These are phyloP conservation scores for Alfaro cultratus DNA, from an alignment of 2,797 vertebrate species.

Conservation along the genomic window DNA sequence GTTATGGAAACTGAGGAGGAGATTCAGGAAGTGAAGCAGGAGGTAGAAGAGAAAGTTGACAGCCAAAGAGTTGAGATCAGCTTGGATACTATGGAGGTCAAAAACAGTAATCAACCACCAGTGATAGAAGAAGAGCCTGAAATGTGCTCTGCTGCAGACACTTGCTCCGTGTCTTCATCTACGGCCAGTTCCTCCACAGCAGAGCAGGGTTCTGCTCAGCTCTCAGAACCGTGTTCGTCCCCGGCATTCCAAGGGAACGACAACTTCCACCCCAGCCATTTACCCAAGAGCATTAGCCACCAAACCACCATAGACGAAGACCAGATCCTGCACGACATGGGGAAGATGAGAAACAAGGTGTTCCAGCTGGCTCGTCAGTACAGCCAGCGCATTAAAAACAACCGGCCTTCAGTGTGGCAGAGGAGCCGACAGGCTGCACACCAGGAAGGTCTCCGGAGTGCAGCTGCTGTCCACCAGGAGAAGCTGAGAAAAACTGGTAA, in stretches of 20 bases:
- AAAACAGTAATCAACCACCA: slow-evolving; percentile 69
- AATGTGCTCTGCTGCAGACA: slow-evolving; percentile 65
- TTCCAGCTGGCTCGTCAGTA: slow-evolving; percentile 95
- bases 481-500: slow-evolving; percentile 75
- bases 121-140: slow-evolving; percentile 84
- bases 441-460: slow-evolving; percentile 59
- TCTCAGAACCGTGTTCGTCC: slow-evolving; percentile 40
- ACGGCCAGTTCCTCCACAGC: slow-evolving; percentile 51
- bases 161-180: slow-evolving; percentile 57
- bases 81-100: slow-evolving; percentile 37
- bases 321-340: slow-evolving; percentile 81
- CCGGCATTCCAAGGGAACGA: slow-evolving; percentile 39
- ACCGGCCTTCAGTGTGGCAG: slow-evolving; percentile 69
- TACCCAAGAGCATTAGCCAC: slow-evolving; percentile 74
- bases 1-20: slow-evolving; percentile 70
- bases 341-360: slow-evolving; percentile 89
- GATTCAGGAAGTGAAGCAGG: slow-evolving; percentile 26
- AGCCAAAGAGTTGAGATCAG: slow-evolving; percentile 24
- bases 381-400: slow-evolving; percentile 94
- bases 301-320: slow-evolving; percentile 75
- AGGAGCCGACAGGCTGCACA: slow-evolving; percentile 57
- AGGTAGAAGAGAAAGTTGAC: slow-evolving; percentile 8
- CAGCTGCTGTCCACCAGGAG: slow-evolving; percentile 76
- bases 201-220: slow-evolving; percentile 47
- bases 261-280: slow-evolving; percentile 49